Base-by-base conservation (phyloP, 1,140 invertebrate species). In the Solen grandis region DNA sequence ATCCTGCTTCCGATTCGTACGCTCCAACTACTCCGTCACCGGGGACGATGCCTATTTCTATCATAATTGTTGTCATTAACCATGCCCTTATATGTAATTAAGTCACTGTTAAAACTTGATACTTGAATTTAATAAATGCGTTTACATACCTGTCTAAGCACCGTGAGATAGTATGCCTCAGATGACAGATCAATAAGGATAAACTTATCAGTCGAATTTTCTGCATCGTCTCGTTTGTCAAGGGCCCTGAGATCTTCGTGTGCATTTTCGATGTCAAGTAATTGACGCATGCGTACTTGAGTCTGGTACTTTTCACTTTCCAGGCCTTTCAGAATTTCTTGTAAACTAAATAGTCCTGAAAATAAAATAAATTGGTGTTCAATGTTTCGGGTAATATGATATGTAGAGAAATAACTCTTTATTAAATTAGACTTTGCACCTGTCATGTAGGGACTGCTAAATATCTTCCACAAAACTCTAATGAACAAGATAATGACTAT, bases 231-330 rank as follows among this genome's bases (percentile, higher is more conserved):
- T 2, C 52, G 19, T 54, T 80, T 80, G 36, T 80, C 77, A 1
- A 80, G 77, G 31, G 77, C 77, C 36, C 77, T 41, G 0, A 80
- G 35, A 38, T 80, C 77, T 62, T 80, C 77, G 22, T 80, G 77
- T 27, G 77, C 66, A 16, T 57, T 60, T 13, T 36, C 19, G 25
- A 80, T 46, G 50, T 80, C 69, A 22, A 29, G 4, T 55, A 80
- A 33, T 41, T 60, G 36, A 2, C 77, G 36, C 69, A 80, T 72
- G 16, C 68, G 77, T 14, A 80, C 77, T n/a, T 60, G 55, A 5
- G 54, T 57, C 5, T 27, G 1, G 57, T 72, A 73, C 10, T 46
- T 65, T 10, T 62, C 54, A 13, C 52, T 35, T 14, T 70, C 57
- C 19, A 80, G 73, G 13, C 54, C 33, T 22, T 52, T 31, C 8